Evolutionary conservation across 2,113 vertebrate species (phyloP), one percentile per base, ranked within the genome.

Genomic region (Arenaria interpres): DNA sequence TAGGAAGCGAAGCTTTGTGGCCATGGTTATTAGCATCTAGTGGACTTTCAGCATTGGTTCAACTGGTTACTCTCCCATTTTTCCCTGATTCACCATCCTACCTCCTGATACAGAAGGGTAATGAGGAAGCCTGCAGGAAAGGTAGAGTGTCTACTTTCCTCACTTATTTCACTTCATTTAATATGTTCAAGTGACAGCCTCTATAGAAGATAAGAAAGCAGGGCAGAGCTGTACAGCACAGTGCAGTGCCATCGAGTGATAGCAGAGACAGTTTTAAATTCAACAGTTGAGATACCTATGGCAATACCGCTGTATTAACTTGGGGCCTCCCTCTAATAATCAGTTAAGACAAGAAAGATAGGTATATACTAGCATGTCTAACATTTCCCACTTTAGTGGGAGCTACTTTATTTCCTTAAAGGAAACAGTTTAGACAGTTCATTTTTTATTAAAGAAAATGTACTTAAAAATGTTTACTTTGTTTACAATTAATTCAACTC

Each of bases 1-100:
- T 99, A 54, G 99, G 99, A 25, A 98, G 98, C 0, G 99, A 99
- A 96, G 98, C 98, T 60, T 97, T 98, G 64, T 99, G 99, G 97
- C 99, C 98, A 62, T 98, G 98, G 98, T 98, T 99, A 97, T 28
- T 98, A 97, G 76, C 97, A 89, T 97, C 97, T 96, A 96, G 90
- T 84, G 46, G 91, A 60, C 81, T 99, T 75, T 97, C 98, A 92
- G 98, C 98, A 67, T 39, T 98, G 82, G 27, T 98, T 94, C 98
- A 99, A 90, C 97, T 98, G 91, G 87, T 97, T 64, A 67, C 43
- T 5, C 95, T 98, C 63, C 97, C 97, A 25, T 98, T 98, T 95
- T 98, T 97, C 98, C 99, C 96, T 77, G 98, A 97, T 87, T 97
- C 96, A 97, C 98, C 93, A 66, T 96, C 98, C 71, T 98, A 98